These are phyloP conservation scores for Cyclargus thomasi DNA, from an alignment of 1,140 invertebrate species.

Conservation along the genomic window DNA sequence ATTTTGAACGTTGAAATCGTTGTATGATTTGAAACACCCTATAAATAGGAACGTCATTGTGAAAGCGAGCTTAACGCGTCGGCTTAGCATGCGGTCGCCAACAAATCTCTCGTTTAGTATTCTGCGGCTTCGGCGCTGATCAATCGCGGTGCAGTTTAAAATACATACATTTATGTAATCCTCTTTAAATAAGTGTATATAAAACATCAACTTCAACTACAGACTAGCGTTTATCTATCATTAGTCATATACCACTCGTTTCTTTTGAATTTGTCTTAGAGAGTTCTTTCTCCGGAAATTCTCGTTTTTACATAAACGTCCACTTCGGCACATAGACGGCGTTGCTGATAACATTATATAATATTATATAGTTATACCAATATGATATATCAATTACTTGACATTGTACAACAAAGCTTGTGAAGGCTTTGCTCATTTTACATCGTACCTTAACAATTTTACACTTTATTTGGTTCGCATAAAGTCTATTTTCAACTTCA, in stretches of 20 bases:
- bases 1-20: too few species aligned
- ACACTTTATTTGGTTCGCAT: conserved; percentile 14
- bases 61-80: conserved; percentile 17
- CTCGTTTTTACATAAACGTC: too few species aligned
- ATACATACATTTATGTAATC: not conserved
- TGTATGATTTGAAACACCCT: not conserved
- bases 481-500: conserved; percentile 15
- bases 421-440: not conserved
- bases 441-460: conserved; percentile 19
- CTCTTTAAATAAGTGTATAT: not conserved
- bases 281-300: too few species aligned
- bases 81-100: conserved; percentile 40
- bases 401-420: conserved; percentile 11
- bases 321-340: too few species aligned
- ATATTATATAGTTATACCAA: too few species aligned
- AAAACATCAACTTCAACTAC: not conserved
- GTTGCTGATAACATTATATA: too few species aligned
- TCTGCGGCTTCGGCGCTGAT: conserved; percentile 37
- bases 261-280: too few species aligned
- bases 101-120: conserved; percentile 60
- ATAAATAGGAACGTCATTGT: conserved; percentile 14
- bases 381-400: conserved; percentile 14
- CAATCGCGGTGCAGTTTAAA: not conserved
- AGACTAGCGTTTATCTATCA: too few species aligned
- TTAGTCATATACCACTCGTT: too few species aligned